Base-by-base conservation (phyloP, 2,888 invertebrate species). In the Crocallis elinguaria region DNA sequence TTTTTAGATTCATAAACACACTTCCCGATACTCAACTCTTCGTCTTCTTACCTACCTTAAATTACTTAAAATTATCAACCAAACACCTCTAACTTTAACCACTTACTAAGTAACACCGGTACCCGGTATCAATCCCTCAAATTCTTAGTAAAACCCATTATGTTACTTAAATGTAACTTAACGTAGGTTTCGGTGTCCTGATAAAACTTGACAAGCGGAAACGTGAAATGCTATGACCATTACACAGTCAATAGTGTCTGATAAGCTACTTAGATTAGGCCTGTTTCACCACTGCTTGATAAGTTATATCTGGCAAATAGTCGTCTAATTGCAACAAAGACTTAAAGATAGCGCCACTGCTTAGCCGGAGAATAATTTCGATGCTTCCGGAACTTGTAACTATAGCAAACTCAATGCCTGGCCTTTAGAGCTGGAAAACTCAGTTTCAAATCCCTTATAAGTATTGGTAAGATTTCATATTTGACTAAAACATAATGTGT, bases 121-220 rank as follows among this genome's bases (percentile, higher is more conserved):
- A n/a, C n/a, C n/a, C 12, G 9, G 27, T 41, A 51, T 51, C 32
- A 35, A 44, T 14, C 29, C 43, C 12, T 16, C 38, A 4, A 29
- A 35, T 54, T 54, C 53, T 23, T 3, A 29, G 53, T 48, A 49
- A 43, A 54, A 33, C 11, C 25, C 48, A 43, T 54, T 43, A 54
- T 43, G 43, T 48, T 38, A 43, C 48, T 52, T 41, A 53, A 48
- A 48, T 48, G 42, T 38, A 48, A 53, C 43, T 53, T 53, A 53
- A 49, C 48, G 21, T 37, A 38, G 30, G 48, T 54, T 48, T 48
- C 43, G 53, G 27, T 43, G 53, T 48, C 53, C 53, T 21, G 53
- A 54, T 54, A 54, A 49, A 38, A 27, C 42, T 33, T 48, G 53
- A 48, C 53, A 43, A 12, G 43, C 53, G 53, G 53, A 54, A 54